Base-by-base conservation (phyloP, 2,113 vertebrate genomes). In the Brienomyrus longianalis region DNA sequence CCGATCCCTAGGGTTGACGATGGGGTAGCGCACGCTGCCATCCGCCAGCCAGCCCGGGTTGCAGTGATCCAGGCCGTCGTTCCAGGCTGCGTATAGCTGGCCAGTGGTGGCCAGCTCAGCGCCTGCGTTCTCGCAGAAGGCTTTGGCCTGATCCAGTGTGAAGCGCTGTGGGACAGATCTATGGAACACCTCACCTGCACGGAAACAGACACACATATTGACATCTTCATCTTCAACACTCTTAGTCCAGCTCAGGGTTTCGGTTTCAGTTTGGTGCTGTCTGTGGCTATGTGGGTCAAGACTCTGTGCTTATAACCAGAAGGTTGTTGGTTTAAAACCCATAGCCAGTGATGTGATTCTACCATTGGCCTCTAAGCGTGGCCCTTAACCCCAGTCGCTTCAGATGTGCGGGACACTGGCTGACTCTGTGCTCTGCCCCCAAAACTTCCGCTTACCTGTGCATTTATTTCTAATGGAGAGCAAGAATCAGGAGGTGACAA, bases 41-140 rank as follows among this genome's bases (percentile, higher is more conserved):
- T 98, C 98, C 0, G 96, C 97, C 94, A 99, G 92, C 98, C 98
- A 99, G 90, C 98, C 98, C 0, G 97, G 97, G 0, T 95, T 95
- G 0, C 98, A 99, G 93, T 95, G 97, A 91, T 99, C 97, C 43
- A 99, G 93, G 52, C 95, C 96, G 0, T 91, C 93, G 90, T 97
- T 97, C 97, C 98, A 99, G 1, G 97, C 97, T 0, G 96, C 90
- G 86, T 96, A 98, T 10, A 99, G 97, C 91, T 99, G 98, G 90
- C 97, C 95, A 2, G 97, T 98, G 3, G 96, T 97, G 51, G 98
- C 97, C 21, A 99, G 94, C 90, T 94, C 93, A 0, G 96, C 95
- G 0, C 96, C 97, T 11, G 95, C 93, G 2, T 92, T 94, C 93
- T 88, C 92, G 91, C 98, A 99, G 88, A 94, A 96, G 0, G 87